Evolutionary conservation across 2,113 vertebrate species (phyloP), one percentile per base, ranked within the genome.

Genomic region (Myrmecophaga tridactyla): DNA sequence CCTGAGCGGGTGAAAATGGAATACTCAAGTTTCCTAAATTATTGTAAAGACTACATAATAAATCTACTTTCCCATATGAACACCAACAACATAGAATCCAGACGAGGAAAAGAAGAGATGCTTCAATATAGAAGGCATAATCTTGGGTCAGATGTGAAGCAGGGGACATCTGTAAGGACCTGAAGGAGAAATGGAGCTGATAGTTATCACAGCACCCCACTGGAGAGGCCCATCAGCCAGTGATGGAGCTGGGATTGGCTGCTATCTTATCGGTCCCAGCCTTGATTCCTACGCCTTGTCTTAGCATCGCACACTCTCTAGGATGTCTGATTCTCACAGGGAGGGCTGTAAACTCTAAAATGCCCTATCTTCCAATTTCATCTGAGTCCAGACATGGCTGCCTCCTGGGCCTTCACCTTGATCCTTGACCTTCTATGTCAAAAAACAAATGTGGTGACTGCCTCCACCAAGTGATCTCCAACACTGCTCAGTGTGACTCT

Each of bases 391-490:
- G 46, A 43, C 10, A 12, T 23, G 41, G n/a, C 36, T 51, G 39
- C 18, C 56, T 34, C 43, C 51, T 21, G 23, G 36, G 39, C 41
- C 43, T 86, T 83, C 85, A 90, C 92, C 77, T 94, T 95, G 95
- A 96, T 88, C 62, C 39, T 72, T 92, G 84, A 94, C 67, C 62
- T 92, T 5, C 20, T 43, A 7, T 31, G 48, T 81, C 95, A 90
- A 93, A 90, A 97, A 90, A 94, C 96, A 96, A 96, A 93, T 94
- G 86, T 9, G 78, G 94, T 96, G 96, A 96, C 92, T 97, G 94
- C 75, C 75, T 96, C 94, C 86, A 92, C 95, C 81, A 97, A 98
- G 98, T 96, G 83, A 70, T 72, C 97, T 96, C 91, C 81, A 96
- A 29, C 92, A 89, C 51, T 77, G 73, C 41, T 95, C 94, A 96